Evolutionary conservation across 2,797 vertebrate genomes (phyloP), one percentile per base, ranked within the genome.

Genomic region (Cossypha caffra): DNA sequence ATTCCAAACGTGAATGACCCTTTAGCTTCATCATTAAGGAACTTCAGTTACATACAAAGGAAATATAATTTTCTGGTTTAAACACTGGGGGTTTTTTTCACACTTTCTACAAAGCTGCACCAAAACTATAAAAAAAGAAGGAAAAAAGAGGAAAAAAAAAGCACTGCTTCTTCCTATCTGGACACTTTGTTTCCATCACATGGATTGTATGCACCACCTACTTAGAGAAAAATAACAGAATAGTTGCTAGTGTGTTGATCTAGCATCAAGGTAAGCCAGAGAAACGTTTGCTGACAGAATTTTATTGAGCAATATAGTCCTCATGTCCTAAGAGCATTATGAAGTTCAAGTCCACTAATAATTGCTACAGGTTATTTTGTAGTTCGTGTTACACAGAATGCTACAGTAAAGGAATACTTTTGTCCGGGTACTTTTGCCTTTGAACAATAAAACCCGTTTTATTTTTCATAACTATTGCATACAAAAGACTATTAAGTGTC

Each of bases 1-100:
- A 23, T 67, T 88, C 51, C 42, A 72, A 80, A 72, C 59, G 71
- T 84, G 31, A 62, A 72, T 48, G 54, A 55, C 68, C 26, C 52
- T 94, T 92, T 59, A 59, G 62, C 31, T 90, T 84, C 77, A 62
- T 85, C 86, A 61, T 51, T 47, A 84, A 86, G 43, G 19, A 63
- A 94, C 85, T 94, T 66, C 77, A 84, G 47, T 47, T 83, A 62
- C 5, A 59, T 68, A 89, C 72, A 94, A 67, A 15, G 24, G 67
- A 94, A 95, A 87, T 11, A 54, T 2, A 68, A 66, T 77, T 85
- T 93, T 84, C 48, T 66, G 8, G 16, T 94, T 63, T 69, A 48
- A 86, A 76, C 12, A 23, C 7, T 45, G 45, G 11, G 4, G 12
- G 1, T n/a, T 13, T 7, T 40, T 55, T 54, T 3, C 15, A 21